These are phyloP conservation scores for Chauna torquata DNA, from an alignment of 2,113 vertebrate species.

Conservation along the genomic window DNA sequence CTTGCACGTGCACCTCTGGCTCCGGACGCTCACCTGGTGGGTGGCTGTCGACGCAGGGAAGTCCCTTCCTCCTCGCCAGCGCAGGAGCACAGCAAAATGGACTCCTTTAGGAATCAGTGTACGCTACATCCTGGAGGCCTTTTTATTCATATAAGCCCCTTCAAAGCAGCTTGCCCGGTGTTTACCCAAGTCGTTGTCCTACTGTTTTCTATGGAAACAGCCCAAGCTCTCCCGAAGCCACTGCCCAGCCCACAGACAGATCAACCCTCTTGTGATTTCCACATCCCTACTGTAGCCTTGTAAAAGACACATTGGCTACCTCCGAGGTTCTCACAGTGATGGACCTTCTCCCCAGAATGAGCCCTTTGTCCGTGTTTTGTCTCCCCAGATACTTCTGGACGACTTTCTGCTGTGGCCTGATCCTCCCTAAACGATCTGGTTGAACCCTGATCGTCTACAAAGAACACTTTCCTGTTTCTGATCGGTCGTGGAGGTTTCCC, in stretches of 20 bases:
- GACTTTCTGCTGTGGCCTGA: background rate
- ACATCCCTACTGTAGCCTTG: background rate
- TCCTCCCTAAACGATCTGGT: background rate
- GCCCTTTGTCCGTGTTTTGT: background rate
- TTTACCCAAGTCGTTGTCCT: fast-evolving
- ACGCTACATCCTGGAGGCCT: fast-evolving
- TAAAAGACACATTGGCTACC: background rate
- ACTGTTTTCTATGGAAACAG: background rate
- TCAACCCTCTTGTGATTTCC: background rate
- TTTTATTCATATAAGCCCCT: no score
- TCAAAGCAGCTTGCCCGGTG: background rate
- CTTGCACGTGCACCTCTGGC: no score
- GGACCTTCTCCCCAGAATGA: background rate
- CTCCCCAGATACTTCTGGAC: background rate
- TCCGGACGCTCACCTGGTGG: background rate
- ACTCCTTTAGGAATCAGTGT: background rate
- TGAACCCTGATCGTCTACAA: no score
- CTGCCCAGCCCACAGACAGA: background rate
- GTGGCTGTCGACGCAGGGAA: background rate
- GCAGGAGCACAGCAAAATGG: background rate
- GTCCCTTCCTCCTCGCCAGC: background rate
- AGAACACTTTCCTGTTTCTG: fast-evolving
- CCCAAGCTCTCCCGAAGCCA: background rate
- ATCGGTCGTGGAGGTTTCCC: background rate
- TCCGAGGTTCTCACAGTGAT: background rate